Conservation (phyloP, 37 sponge, comb jelly and placozoan genomes). For the Chondrosia reniformis region DNA sequence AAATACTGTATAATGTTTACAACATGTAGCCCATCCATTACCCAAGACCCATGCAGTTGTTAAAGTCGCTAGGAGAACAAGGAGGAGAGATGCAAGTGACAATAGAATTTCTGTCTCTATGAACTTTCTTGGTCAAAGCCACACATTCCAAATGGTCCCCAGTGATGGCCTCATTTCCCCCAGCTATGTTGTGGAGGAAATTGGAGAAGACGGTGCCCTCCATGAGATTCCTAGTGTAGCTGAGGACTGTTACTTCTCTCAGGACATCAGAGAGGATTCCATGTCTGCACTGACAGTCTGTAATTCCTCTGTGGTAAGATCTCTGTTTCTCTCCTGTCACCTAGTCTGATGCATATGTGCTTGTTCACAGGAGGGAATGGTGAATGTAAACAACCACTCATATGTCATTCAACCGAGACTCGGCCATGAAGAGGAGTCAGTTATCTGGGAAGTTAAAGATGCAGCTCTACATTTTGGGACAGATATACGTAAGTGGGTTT, state of each 20-base stretch:
- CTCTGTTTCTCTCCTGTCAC: background rate
- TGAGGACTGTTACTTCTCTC: slow-evolving; percentile 1
- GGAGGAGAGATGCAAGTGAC: background rate
- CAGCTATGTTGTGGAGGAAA: background rate
- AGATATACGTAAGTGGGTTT: too few species aligned
- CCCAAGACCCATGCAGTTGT: too few species aligned
- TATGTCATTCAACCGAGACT: slow-evolving; percentile 7
- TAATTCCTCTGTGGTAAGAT: background rate
- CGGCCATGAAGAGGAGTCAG: background rate
- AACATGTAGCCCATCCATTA: too few species aligned
- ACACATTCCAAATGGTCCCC: background rate
- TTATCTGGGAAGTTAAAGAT: slow-evolving; percentile 12
- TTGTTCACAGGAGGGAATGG: background rate
- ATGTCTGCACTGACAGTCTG: slow-evolving; percentile 1
- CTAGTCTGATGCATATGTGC: background rate
- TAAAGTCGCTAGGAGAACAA: background rate
- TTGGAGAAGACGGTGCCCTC: background rate
- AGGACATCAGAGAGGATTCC: background rate
- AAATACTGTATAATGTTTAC: too few species aligned
- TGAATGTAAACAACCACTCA: background rate
- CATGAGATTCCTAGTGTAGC: background rate
- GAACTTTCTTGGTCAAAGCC: background rate
- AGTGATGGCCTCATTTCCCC: background rate
- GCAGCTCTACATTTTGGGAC: background rate
- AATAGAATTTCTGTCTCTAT: background rate